Evolutionary conservation across 2,888 invertebrate genomes (phyloP).

Genomic region (Erpobdella octoculata): DNA sequence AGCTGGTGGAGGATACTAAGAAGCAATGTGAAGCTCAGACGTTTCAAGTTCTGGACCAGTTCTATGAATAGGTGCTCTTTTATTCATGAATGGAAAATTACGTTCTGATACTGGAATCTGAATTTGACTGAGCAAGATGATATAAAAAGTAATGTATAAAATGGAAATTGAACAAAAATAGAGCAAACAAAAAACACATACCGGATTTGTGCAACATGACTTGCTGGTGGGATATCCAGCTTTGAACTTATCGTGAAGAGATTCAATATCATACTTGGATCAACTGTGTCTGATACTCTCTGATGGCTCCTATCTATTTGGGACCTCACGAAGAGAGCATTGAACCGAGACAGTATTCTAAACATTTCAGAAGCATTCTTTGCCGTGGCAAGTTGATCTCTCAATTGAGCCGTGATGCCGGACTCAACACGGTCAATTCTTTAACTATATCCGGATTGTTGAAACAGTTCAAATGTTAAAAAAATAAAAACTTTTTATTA

Average conservation of each 20-base stretch:
- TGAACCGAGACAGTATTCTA: conserved; percentile 88
- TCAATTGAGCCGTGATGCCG: conserved; percentile 87
- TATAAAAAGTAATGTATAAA: not conserved
- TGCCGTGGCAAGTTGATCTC: conserved; percentile 94
- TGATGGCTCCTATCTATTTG: conserved; percentile 96
- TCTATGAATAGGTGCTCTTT: conserved; percentile 53
- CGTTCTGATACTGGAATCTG: conserved; percentile 77
- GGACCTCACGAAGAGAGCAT: conserved; percentile 93
- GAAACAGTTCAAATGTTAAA: too few relatives aligned
- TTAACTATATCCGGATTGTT: conserved; percentile 68
- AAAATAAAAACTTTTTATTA: too few relatives aligned
- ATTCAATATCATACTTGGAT: conserved; percentile 99
- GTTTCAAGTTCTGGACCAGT: conserved; percentile 86
- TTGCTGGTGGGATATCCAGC: conserved; percentile 91
- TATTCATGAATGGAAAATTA: conserved; percentile 78
- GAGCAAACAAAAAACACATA: too few relatives aligned
- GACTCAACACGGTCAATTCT: conserved; percentile 96
- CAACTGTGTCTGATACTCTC: conserved; percentile 96
- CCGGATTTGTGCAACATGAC: conserved; percentile 79
- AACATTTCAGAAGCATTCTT: conserved; percentile 99
- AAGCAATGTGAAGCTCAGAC: conserved; percentile 89
- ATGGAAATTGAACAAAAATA: not conserved
- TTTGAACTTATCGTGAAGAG: conserved; percentile 94
- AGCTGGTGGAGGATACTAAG: conserved; percentile 93
- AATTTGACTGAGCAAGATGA: too few relatives aligned